phyloP scores from a whole-genome alignment of 53 echinoderm and acorn worm species.

The Glandiceps talaboti region DNA sequence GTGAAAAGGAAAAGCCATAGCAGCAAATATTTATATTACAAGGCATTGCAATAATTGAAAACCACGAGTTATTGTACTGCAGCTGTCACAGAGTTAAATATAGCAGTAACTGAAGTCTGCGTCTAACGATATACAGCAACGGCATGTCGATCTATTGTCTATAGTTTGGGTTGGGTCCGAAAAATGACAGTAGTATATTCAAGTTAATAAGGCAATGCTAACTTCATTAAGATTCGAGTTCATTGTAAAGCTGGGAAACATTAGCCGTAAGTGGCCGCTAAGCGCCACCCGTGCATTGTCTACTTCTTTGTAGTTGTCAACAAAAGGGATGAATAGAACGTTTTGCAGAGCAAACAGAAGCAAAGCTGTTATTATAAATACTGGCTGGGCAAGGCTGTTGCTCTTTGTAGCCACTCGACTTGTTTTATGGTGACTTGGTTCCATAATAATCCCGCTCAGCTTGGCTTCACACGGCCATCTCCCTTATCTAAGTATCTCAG shows the following conservation, averaged over 20 bases:
- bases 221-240: neutral
- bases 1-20: too few species aligned
- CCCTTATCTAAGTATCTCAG: too few species aligned
- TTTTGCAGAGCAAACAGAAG: neutral
- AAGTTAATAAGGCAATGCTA: neutral
- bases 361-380: neutral
- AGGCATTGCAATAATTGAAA: too few species aligned
- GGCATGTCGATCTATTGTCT: neutral
- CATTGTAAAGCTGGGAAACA: neutral
- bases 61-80: too few species aligned
- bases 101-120: too few species aligned
- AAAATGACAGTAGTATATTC: neutral
- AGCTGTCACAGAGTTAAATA: too few species aligned
- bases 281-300: neutral
- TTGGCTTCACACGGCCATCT: too few species aligned
- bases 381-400: neutral
- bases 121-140: too few species aligned
- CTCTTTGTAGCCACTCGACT: neutral
- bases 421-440: neutral
- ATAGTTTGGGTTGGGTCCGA: neutral
- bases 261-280: constrained; percentile 1
- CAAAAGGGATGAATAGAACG: neutral
- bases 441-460: neutral
- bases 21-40: too few species aligned
- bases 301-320: neutral